Percentiles rank a stretch among this genome's conserved stretches.
Evolutionary conservation across 1,140 invertebrate genomes (phyloP).

Genomic region (Platorchestia sp.): DNA sequence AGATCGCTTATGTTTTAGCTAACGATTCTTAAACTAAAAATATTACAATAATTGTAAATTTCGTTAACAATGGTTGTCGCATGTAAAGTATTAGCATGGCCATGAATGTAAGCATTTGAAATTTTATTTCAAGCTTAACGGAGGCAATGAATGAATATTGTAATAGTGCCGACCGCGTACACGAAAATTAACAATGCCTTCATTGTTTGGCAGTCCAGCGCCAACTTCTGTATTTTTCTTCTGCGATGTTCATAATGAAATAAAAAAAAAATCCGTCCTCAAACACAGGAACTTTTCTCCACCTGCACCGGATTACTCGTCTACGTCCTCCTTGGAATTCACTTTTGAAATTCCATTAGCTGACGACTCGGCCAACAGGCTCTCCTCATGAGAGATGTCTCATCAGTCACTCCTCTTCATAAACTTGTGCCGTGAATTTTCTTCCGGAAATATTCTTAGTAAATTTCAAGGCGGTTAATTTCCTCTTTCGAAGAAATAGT

Average conservation of each 20-base stretch:
- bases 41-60: too few relatives aligned
- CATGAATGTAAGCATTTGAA: background rate
- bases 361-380: background rate
- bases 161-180: too few relatives aligned
- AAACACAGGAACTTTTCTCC: background rate
- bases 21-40: too few relatives aligned
- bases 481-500: slow-evolving; percentile 37
- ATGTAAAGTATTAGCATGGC: background rate
- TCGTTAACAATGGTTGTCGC: background rate
- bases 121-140: too few relatives aligned
- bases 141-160: too few relatives aligned
- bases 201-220: too few relatives aligned
- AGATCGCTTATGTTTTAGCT: too few relatives aligned
- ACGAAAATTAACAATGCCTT: background rate
- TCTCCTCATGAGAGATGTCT: background rate
- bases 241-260: background rate
- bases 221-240: too few relatives aligned
- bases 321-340: background rate
- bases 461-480: slow-evolving; percentile 44
- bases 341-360: background rate
- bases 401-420: slow-evolving; percentile 52
- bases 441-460: slow-evolving; percentile 42
- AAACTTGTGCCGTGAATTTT: slow-evolving; percentile 35
- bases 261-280: background rate
- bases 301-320: background rate